Evolutionary conservation across 1,140 invertebrate genomes (phyloP).

Genomic region (Drosophila asahinai): DNA sequence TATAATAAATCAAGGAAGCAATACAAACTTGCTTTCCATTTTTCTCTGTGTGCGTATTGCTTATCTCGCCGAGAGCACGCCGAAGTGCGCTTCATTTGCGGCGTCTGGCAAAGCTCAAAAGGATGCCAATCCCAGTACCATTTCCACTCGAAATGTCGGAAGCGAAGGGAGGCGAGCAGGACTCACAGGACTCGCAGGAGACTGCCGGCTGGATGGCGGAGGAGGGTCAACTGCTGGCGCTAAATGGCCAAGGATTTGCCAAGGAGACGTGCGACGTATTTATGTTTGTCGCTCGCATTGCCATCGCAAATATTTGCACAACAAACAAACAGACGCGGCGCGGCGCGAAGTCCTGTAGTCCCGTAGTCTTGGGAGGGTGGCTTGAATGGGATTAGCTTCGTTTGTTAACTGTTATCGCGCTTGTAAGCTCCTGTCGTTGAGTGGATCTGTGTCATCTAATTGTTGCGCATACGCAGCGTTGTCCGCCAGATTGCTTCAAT

Average conservation of each 20-base stretch:
- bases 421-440: conserved; percentile 75
- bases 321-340: conserved; percentile 53
- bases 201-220: conserved; percentile 18
- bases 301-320: conserved; percentile 75
- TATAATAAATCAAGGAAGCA: no score
- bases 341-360: background rate
- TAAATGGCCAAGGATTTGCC: conserved; percentile 76
- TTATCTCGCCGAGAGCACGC: conserved; percentile 72
- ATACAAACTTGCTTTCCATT: no score
- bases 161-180: background rate
- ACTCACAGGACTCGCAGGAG: background rate
- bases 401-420: conserved; percentile 79
- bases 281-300: conserved; percentile 77
- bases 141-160: background rate
- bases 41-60: conserved; percentile 39
- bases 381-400: conserved; percentile 68
- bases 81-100: conserved; percentile 76
- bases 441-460: conserved; percentile 57
- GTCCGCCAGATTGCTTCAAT: conserved; percentile 27
- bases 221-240: conserved; percentile 60
- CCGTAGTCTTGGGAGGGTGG: conserved; percentile 21
- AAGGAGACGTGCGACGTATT: conserved; percentile 64
- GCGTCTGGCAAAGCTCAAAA: conserved; percentile 65
- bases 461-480: conserved; percentile 62
- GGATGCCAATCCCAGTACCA: conserved; percentile 47